Base-by-base conservation (phyloP, 2,888 invertebrate genomes). In the Geotrupes spiniger region DNA sequence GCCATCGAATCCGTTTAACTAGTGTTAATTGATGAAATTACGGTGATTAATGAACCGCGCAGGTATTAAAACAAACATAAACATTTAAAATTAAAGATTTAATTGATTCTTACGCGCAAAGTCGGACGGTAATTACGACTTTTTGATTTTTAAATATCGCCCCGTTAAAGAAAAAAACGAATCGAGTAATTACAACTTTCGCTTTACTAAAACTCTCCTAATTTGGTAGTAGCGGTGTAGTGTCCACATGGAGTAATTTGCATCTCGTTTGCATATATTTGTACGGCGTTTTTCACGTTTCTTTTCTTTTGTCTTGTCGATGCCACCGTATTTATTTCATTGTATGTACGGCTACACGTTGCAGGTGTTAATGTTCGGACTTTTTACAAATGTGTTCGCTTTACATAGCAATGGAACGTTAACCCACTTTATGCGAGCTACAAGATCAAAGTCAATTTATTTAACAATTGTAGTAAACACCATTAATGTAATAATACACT, bases 141-240 rank as follows among this genome's bases (percentile, higher is more conserved):
- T 33, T 33, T 33, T 33, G 9, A 33, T 14, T 33, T 15, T 33
- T 33, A 33, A 33, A 33, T 33, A 33, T 33, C 33, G 11, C 15
- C 33, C 33, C 12, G 36, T 46, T 39, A 46, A 36, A 26, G 25
- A 21, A 39, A 39, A n/a, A 12, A 41, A 36, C 46, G 36, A 15
- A 46, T 40, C 40, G 40, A 33, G 46, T 41, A 41, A 46, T 46
- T 46, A 46, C 46, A 26, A 46, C 46, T 46, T 46, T 46, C 46
- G 46, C 46, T 26, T 36, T 33, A 41, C 46, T 46, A 46, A 41
- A 46, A 46, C 36, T 36, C 36, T 46, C 46, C 46, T 46, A 46
- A 46, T 46, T 46, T 46, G 46, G 46, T 40, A 46, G 36, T 33
- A 36, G 31, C 41, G 16, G 40, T 27, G 40, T 41, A 40, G 40